phyloP scores from a whole-genome alignment of 2,113 vertebrate species.

The Apodemus sylvaticus region DNA sequence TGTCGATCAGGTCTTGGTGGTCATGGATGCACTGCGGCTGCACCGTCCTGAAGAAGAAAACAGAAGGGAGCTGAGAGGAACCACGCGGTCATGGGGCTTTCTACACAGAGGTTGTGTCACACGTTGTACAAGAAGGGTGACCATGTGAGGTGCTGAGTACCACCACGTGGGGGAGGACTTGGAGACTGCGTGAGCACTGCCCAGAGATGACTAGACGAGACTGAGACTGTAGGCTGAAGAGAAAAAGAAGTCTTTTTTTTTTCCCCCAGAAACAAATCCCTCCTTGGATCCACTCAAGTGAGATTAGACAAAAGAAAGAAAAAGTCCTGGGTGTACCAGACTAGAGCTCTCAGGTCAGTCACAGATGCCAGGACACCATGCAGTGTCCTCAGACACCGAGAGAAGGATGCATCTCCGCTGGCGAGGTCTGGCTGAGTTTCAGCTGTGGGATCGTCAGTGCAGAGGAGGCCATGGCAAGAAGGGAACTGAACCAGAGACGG shows the following conservation, averaged over 20 bases:
- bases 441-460: not conserved
- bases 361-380: not conserved
- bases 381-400: not conserved
- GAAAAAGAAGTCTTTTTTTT: not conserved
- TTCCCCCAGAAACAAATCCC: not conserved
- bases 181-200: not conserved
- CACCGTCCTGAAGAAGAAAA: not conserved
- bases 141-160: not conserved
- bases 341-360: too few species aligned
- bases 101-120: not conserved
- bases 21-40: rapidly evolving
- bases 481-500: not conserved
- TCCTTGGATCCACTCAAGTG: not conserved
- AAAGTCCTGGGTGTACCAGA: not conserved
- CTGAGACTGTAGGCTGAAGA: not conserved
- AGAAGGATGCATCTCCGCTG: not conserved
- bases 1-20: not conserved
- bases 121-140: not conserved
- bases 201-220: not conserved
- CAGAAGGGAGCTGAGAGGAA: not conserved
- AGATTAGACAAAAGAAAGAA: not conserved
- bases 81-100: not conserved
- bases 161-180: not conserved
- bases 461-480: not conserved
- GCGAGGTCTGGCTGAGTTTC: not conserved